A percentile compares a stretch with the other conserved stretches of the same genome.
Conservation (phyloP, 2,797 vertebrate species). For the Mastacembelus armatus region DNA sequence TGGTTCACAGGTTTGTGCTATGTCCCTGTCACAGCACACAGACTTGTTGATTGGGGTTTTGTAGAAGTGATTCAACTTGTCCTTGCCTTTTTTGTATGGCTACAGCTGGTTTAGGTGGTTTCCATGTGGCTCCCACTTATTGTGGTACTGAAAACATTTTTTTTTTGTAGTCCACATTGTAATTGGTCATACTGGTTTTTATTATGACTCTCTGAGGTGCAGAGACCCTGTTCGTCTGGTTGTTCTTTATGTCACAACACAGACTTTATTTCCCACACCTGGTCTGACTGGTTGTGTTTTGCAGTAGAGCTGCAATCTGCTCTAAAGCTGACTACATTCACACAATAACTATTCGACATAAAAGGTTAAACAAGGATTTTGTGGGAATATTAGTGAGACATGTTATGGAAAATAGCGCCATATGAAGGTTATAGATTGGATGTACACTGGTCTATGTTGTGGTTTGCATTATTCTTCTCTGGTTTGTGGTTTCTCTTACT, state of each 20-base stretch:
- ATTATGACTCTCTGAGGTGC: not conserved
- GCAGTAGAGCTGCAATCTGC: not conserved
- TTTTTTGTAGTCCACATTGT: not conserved
- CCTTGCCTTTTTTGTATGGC: not conserved
- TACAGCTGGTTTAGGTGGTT: not conserved
- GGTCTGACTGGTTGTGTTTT: not conserved
- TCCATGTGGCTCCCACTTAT: not conserved
- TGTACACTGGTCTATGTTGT: not conserved
- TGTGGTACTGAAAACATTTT: not conserved
- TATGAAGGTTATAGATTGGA: slow-evolving; percentile 17
- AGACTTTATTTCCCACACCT: not conserved
- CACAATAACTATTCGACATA: not conserved
- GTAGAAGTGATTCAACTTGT: not conserved
- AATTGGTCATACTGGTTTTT: not conserved
- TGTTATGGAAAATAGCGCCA: not conserved
- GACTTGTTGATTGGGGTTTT: not conserved
- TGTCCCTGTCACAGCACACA: not conserved
- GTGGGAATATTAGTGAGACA: not conserved
- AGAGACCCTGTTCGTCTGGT: not conserved
- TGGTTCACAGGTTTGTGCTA: not conserved
- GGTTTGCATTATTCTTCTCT: not conserved
- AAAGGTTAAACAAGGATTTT: not conserved
- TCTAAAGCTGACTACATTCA: not conserved
- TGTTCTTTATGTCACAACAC: not conserved
- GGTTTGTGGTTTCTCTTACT: slow-evolving; percentile 37